A percentile compares a stretch with the other conserved stretches of the same genome.
phyloP scores from a whole-genome alignment of 2,888 invertebrate genomes.

The Dromius quadrimaculatus region DNA sequence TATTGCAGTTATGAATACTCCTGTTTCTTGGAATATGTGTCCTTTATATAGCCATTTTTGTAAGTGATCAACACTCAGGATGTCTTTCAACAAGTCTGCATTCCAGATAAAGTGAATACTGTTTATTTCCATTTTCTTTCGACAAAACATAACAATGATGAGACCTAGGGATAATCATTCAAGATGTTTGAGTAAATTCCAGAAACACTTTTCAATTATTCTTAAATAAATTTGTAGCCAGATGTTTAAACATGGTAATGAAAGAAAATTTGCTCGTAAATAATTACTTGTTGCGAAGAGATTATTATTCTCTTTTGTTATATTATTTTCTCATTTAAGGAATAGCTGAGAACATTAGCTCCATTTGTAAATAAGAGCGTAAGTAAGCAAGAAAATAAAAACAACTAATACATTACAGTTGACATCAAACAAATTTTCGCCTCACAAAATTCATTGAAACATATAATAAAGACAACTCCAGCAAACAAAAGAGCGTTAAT shows the following conservation, averaged over 20 bases:
- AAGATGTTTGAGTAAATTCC: slow-evolving; percentile 26
- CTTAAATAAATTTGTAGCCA: slow-evolving; percentile 34
- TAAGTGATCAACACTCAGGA: no score
- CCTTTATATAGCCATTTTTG: no score
- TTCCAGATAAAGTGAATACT: no score
- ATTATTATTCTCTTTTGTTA: slow-evolving; percentile 24
- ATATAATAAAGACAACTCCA: slow-evolving; percentile 13
- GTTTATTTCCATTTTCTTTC: no score
- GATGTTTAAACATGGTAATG: slow-evolving; percentile 40
- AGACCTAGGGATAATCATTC: slow-evolving; percentile 18
- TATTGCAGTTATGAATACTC: no score
- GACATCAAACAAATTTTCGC: slow-evolving; percentile 28
- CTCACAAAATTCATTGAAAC: slow-evolving; percentile 27
- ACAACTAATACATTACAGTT: slow-evolving; percentile 16
- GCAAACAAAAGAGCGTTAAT: slow-evolving; percentile 15
- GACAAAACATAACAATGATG: no score
- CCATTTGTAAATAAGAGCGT: slow-evolving; percentile 19
- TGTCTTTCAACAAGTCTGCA: no score
- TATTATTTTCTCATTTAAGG: slow-evolving; percentile 30
- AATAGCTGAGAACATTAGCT: slow-evolving; percentile 22
- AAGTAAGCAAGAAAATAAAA: slow-evolving; percentile 29
- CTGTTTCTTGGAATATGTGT: no score
- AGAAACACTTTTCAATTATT: slow-evolving; percentile 37
- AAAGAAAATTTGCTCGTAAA: slow-evolving; percentile 33
- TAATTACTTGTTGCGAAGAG: slow-evolving; percentile 39